Percentiles rank a stretch among this genome's conserved stretches.
Evolutionary conservation across 2,113 vertebrate genomes (phyloP).

Genomic region (Cisticola juncidis): DNA sequence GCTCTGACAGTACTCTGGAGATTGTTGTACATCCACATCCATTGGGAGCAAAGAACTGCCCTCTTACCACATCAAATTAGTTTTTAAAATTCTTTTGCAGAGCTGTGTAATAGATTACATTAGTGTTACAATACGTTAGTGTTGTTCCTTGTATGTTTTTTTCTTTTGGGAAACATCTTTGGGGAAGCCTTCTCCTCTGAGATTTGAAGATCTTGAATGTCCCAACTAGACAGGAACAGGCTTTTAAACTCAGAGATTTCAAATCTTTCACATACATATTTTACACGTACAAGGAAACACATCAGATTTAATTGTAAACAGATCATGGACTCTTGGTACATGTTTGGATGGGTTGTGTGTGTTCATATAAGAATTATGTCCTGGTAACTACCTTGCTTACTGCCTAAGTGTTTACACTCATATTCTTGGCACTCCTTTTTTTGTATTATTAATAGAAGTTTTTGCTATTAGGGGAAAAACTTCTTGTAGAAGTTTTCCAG

Average conservation of each 20-base stretch:
- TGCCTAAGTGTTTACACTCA: not conserved
- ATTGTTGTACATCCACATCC: not conserved
- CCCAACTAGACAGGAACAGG: not conserved
- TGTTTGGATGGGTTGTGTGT: not conserved
- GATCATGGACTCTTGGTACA: accelerated
- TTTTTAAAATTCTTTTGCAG: not conserved
- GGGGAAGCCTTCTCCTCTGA: not conserved
- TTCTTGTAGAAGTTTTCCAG: not conserved
- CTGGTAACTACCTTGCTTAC: not conserved
- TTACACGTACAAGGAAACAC: not conserved
- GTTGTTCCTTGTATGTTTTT: not conserved
- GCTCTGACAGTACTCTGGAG: not conserved
- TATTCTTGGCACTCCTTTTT: not conserved
- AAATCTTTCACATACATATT: not conserved
- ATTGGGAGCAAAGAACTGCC: not conserved
- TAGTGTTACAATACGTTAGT: not conserved
- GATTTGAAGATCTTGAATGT: not conserved
- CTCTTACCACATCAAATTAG: not conserved
- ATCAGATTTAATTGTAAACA: conserved; percentile 1
- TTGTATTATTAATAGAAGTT: not conserved
- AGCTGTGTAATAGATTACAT: not conserved
- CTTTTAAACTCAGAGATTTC: not conserved
- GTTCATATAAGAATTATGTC: not conserved
- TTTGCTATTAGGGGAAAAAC: not conserved
- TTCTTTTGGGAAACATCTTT: not conserved